Evolutionary conservation across 2,888 invertebrate genomes (phyloP).

Genomic region (Ectropis crepuscularia): DNA sequence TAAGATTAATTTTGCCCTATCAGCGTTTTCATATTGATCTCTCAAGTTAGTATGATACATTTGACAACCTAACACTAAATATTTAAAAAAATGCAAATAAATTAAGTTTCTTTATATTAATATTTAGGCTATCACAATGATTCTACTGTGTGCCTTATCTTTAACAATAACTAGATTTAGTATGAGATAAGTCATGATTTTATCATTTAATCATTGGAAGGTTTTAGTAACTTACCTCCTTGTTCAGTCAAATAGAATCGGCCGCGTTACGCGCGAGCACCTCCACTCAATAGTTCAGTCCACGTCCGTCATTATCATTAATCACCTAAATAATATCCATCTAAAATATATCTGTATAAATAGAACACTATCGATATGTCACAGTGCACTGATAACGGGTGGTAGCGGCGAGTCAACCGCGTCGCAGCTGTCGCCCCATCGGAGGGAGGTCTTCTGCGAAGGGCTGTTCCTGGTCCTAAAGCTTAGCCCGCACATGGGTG

Average conservation of each 20-base stretch:
- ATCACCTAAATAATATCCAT: constrained; percentile 54
- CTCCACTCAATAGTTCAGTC: constrained; percentile 29
- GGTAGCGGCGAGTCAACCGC: constrained; percentile 36
- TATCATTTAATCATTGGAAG: no score
- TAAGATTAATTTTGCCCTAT: no score
- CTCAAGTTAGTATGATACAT: no score
- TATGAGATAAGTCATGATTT: neutral
- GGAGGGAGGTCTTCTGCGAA: constrained; percentile 97
- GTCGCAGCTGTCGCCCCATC: constrained; percentile 96
- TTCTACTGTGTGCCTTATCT: no score
- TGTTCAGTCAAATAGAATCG: constrained; percentile 33
- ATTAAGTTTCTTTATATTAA: no score
- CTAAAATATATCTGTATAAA: constrained; percentile 54
- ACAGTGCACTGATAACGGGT: constrained; percentile 39
- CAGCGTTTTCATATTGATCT: no score
- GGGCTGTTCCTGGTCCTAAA: constrained; percentile 98
- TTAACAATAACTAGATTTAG: neutral
- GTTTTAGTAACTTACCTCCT: constrained; percentile 38
- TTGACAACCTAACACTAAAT: no score
- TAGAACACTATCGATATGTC: constrained; percentile 41
- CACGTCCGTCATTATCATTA: constrained; percentile 43
- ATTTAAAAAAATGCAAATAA: no score
- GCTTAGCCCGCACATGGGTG: constrained; percentile 96
- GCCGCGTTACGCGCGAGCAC: constrained; percentile 17
- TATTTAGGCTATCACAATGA: no score